Evolutionary conservation across 2,797 vertebrate genomes (phyloP), one percentile per base, ranked within the genome.

Genomic region (Pitangus sulphuratus): DNA sequence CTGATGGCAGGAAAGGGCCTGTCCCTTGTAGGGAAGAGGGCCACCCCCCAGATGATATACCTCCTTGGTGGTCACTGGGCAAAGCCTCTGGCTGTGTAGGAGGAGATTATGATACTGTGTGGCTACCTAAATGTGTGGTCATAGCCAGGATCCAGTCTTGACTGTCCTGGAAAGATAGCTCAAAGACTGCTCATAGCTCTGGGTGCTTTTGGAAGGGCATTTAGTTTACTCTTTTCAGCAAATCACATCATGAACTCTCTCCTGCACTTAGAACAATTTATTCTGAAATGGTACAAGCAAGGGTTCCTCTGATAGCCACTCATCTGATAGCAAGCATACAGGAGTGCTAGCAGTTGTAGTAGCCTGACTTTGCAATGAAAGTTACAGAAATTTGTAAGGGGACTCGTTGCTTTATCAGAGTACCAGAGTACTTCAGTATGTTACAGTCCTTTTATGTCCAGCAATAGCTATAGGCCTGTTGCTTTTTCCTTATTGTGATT

Each of bases 1-100:
- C 20, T 76, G 39, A 37, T n/a, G 12, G 5, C 26, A 51, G 33
- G 13, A 37, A 81, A 77, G 42, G 14, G 9, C 7, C 5, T 3
- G 2, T 84, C 2, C 35, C 18, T 48, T 4, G 0, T 8, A 40
- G 40, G 9, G 11, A 33, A 51, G 12, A 37, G 9, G 16, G 5
- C 13, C 58, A 26, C 9, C 25, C 25, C 6, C 31, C 40, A 15
- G 16, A 20, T n/a, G 30, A n/a, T 11, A 9, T 28, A 3, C 6
- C 5, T 65, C 12, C 26, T 58, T 83, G 21, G 24, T 72, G n/a
- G 28, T 70, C 10, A 8, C 45, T 1, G 3, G 31, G 5, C 39
- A 75, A 71, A 84, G 28, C 15, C 31, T 83, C 31, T 26, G 25
- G 17, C 18, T 10, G 3, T 9, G 6, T 26, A 24, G 51, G 28